Conservation (phyloP, 2,888 invertebrate genomes). For the Erpobdella octoculata region DNA sequence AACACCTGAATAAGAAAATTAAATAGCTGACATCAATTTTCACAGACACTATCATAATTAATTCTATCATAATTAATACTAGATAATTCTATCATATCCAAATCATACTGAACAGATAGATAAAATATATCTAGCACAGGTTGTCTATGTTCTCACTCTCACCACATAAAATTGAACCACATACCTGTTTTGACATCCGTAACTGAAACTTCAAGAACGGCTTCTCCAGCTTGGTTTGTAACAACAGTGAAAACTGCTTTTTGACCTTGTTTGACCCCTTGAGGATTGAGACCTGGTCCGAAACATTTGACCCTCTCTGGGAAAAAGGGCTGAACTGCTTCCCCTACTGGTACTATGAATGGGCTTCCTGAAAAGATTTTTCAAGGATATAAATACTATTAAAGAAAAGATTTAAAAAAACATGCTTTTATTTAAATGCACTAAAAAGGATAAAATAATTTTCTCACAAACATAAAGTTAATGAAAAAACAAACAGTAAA, state of each 20-base stretch:
- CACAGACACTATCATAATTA: neutral
- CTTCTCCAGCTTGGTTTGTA: slow-evolving; percentile 82
- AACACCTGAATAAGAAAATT: neutral
- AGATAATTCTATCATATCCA: too few species aligned
- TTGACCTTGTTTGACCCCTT: slow-evolving; percentile 64
- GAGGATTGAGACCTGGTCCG: slow-evolving; percentile 70
- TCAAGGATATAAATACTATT: too few species aligned
- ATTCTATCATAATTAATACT: neutral
- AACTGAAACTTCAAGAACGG: slow-evolving; percentile 66
- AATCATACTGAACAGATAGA: neutral
- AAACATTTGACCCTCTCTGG: slow-evolving; percentile 62
- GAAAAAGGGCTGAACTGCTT: slow-evolving; percentile 62
- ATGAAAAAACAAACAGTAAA: too few species aligned
- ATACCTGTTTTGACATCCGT: slow-evolving; percentile 43
- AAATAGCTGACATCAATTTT: neutral
- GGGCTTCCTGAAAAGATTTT: slow-evolving; percentile 50
- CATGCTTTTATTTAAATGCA: too few species aligned
- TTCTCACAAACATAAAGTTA: too few species aligned
- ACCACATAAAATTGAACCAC: too few species aligned
- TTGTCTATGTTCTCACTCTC: neutral
- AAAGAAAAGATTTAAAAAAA: too few species aligned
- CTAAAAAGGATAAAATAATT: too few species aligned
- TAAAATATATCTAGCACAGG: neutral
- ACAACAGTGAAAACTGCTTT: slow-evolving; percentile 85
- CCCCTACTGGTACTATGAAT: slow-evolving; percentile 55